phyloP scores from a whole-genome alignment of 2,113 vertebrate species.

The Cyanistes caeruleus region DNA sequence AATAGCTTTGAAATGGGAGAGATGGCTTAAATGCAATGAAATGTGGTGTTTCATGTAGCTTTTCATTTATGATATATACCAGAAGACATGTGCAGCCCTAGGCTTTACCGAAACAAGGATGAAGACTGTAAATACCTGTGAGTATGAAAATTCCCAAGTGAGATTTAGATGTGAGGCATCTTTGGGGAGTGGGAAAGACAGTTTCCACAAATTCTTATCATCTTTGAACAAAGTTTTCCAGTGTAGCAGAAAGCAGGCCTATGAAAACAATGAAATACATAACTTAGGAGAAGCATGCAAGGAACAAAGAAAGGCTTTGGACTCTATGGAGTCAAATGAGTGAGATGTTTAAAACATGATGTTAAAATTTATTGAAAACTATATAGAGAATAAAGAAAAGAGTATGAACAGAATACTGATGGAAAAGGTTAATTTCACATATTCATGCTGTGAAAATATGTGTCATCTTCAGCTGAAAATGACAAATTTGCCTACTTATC shows the following conservation, averaged over 20 bases:
- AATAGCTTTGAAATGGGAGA: not conserved
- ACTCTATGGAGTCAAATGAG: not conserved
- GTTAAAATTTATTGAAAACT: not conserved
- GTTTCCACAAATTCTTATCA: not conserved
- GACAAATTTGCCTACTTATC: not conserved
- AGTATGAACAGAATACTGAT: not conserved
- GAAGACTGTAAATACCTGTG: not conserved
- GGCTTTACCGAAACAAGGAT: not conserved
- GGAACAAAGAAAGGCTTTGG: not conserved
- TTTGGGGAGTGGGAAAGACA: not conserved
- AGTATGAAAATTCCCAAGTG: not conserved
- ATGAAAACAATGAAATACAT: not conserved
- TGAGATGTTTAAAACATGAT: not conserved
- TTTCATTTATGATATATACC: not conserved
- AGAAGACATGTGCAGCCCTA: not conserved
- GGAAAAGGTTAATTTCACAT: not conserved
- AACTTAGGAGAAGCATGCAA: not conserved
- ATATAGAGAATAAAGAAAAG: not conserved
- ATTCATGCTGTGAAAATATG: not conserved
- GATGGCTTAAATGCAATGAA: not conserved
- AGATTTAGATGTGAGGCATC: not conserved
- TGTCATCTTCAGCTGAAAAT: not conserved
- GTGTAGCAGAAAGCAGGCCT: not conserved
- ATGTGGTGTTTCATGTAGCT: not conserved
- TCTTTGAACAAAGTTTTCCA: not conserved